Percentiles rank a stretch among this genome's conserved stretches.
Conservation (phyloP, 2,888 invertebrate genomes). For the Lasioglossum vierecki region DNA sequence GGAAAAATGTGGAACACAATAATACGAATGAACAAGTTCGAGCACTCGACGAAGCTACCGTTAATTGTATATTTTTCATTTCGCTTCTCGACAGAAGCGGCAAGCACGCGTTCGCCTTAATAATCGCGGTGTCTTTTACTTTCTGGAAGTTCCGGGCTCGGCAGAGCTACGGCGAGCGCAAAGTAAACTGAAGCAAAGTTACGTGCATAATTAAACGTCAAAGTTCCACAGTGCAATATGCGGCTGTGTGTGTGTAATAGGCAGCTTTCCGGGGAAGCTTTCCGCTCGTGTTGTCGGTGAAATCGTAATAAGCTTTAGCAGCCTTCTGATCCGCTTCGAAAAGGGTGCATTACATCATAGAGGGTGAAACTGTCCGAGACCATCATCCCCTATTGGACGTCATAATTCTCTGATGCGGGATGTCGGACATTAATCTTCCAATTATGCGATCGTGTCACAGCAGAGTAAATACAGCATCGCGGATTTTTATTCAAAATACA, state of each 20-base stretch:
- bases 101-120: neutral
- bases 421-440: neutral
- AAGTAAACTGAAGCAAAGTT: conserved; percentile 75
- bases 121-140: conserved; percentile 22
- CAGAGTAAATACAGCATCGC: neutral
- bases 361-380: conserved; percentile 11
- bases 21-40: neutral
- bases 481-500: neutral
- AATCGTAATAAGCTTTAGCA: conserved; percentile 55
- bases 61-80: conserved; percentile 4
- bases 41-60: neutral
- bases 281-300: conserved; percentile 50
- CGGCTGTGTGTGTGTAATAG: conserved; percentile 39
- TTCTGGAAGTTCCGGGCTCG: conserved; percentile 19
- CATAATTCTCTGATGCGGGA: neutral
- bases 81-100: neutral
- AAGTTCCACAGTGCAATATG: conserved; percentile 71
- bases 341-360: conserved; percentile 27
- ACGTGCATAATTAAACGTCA: conserved; percentile 80
- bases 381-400: neutral
- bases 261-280: conserved; percentile 30
- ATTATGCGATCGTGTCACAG: neutral
- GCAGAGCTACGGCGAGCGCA: conserved; percentile 61
- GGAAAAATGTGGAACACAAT: too few species aligned
- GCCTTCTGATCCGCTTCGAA: conserved; percentile 47